Evolutionary conservation across 1,140 invertebrate genomes (phyloP).

Genomic region (Pseudachorutes palmiensis): DNA sequence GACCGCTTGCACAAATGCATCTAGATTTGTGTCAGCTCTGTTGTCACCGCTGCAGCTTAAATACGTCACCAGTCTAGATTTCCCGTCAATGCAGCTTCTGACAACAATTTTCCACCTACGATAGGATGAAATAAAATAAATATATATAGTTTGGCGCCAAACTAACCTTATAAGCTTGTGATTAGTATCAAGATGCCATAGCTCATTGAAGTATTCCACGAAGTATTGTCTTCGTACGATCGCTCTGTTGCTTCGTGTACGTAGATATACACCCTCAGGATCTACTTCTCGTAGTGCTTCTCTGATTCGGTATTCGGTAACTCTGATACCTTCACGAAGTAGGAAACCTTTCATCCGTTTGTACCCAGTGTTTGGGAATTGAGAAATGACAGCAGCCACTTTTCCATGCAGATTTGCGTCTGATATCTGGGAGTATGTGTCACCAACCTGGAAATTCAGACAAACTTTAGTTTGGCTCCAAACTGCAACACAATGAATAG

Average conservation of each 20-base stretch:
- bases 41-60: constrained; percentile 14
- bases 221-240: constrained; percentile 20
- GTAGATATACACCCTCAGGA: constrained; percentile 10
- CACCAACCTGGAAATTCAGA: background rate
- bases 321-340: background rate
- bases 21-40: constrained; percentile 5
- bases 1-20: constrained; percentile 1
- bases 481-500: background rate
- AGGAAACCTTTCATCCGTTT: constrained; percentile 11
- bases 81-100: constrained; percentile 16
- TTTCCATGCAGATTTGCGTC: background rate
- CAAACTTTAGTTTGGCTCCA: background rate
- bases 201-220: constrained; percentile 18
- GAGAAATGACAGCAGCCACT: background rate
- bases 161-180: constrained; percentile 21
- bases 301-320: background rate
- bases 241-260: constrained; percentile 16
- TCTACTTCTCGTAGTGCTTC: constrained; percentile 16
- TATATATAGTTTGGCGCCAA: background rate
- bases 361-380: constrained; percentile 4
- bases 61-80: background rate
- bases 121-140: constrained; percentile 5
- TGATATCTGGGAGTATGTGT: background rate
- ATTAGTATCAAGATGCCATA: constrained; percentile 28
- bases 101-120: constrained; percentile 20